Conservation (phyloP, 2,888 invertebrate genomes). For the Dicycla oo region DNA sequence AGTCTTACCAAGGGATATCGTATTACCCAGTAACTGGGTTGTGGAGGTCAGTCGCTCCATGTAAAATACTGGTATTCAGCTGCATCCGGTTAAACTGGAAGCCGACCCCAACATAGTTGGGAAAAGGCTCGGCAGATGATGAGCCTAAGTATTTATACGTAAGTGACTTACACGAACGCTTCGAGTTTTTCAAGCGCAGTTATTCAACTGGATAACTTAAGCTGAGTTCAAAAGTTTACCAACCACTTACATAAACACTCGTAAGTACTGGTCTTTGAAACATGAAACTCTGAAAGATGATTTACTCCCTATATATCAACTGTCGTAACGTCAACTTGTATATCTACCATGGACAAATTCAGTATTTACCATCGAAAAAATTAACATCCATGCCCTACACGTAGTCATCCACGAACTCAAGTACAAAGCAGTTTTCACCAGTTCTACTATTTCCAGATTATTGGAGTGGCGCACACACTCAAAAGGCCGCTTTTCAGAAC, state of each 20-base stretch:
- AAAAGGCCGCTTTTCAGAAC: conserved; percentile 4
- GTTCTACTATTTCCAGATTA: not conserved
- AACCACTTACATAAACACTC: not conserved
- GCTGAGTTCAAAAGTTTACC: not conserved
- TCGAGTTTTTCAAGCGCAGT: too few species aligned
- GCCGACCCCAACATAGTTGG: too few species aligned
- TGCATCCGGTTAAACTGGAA: too few species aligned
- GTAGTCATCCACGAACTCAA: not conserved
- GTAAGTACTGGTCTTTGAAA: not conserved
- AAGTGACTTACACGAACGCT: not conserved
- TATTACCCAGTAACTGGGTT: too few species aligned
- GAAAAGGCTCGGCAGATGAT: too few species aligned
- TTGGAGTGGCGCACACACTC: conserved; percentile 11
- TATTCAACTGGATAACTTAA: not conserved
- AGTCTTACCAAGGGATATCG: too few species aligned
- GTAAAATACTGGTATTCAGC: too few species aligned
- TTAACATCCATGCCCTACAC: not conserved
- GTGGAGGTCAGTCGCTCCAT: too few species aligned
- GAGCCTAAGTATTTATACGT: too few species aligned
- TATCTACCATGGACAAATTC: not conserved
- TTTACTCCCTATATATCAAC: not conserved
- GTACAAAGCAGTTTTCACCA: not conserved
- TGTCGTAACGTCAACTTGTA: not conserved
- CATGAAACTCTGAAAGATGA: not conserved
- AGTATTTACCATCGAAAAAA: not conserved